Percentiles rank a stretch among this genome's conserved stretches.
These are phyloP conservation scores for Pterobdella sp. DNA, from an alignment of 2,888 invertebrate genomes.

Conservation along the genomic window DNA sequence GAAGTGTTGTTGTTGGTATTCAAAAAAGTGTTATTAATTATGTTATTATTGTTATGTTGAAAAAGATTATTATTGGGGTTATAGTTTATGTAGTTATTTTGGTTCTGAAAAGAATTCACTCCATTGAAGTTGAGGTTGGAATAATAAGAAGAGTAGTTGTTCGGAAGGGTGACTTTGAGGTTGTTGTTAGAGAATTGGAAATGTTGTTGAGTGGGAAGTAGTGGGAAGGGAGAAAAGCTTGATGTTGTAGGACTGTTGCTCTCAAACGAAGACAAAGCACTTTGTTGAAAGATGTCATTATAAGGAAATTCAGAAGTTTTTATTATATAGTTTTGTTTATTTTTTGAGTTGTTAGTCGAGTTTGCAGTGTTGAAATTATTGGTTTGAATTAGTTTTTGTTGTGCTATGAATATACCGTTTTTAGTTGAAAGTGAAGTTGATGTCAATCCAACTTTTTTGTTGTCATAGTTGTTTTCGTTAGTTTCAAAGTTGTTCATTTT, in stretches of 20 bases:
- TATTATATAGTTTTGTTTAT: background rate
- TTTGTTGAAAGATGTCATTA: constrained; percentile 3
- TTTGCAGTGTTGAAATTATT: background rate
- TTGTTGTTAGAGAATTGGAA: background rate
- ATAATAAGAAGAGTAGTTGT: background rate
- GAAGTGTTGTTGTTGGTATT: constrained; percentile 1
- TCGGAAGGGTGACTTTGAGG: background rate
- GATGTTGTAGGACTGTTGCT: background rate
- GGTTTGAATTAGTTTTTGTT: background rate
- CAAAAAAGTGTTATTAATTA: background rate
- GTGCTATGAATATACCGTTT: background rate
- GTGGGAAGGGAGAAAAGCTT: background rate
- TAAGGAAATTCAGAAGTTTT: background rate
- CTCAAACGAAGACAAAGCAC: background rate
- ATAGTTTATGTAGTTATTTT: background rate
- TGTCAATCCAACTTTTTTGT: background rate
- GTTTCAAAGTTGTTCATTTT: background rate
- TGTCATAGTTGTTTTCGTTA: background rate
- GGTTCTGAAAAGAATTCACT: background rate
- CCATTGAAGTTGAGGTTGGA: constrained; percentile 11
- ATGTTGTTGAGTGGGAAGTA: background rate
- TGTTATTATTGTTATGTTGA: background rate
- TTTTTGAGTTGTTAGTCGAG: background rate
- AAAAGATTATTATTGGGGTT: background rate
- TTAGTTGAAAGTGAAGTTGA: background rate